Conservation (phyloP, 2,888 invertebrate genomes). For the Zootermopsis nevadensis region DNA sequence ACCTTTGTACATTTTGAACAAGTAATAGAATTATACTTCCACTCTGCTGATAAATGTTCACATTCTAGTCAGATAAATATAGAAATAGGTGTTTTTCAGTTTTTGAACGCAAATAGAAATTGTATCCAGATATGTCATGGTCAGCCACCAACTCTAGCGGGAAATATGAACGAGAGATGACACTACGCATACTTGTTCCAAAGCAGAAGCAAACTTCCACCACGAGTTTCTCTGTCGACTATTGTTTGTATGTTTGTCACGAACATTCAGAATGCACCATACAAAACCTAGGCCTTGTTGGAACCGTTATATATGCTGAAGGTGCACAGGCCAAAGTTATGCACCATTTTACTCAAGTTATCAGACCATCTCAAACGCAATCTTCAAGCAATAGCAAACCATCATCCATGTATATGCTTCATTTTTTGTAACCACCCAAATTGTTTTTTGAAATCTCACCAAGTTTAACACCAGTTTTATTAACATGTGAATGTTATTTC, state of each 20-base stretch:
- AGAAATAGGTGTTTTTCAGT: no score
- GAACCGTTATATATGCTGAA: slow-evolving; percentile 4
- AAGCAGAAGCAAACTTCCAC: neutral
- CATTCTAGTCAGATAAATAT: no score
- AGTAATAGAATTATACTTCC: no score
- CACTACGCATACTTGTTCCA: slow-evolving; percentile 19
- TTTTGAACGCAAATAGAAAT: neutral
- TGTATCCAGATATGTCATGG: slow-evolving; percentile 23
- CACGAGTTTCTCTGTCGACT: slow-evolving; percentile 10
- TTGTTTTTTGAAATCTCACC: no score
- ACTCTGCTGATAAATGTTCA: no score
- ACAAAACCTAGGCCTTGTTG: neutral
- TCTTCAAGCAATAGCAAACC: neutral
- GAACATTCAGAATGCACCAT: slow-evolving; percentile 29
- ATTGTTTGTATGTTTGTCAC: slow-evolving; percentile 34
- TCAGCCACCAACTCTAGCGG: slow-evolving; percentile 9
- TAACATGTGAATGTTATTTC: no score
- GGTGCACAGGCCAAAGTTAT: neutral
- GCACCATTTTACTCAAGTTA: neutral
- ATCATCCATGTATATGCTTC: no score
- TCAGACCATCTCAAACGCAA: neutral
- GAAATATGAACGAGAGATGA: neutral
- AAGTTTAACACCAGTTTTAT: no score
- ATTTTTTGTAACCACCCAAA: no score
- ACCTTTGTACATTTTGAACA: no score